Percentiles rank a stretch among this genome's conserved stretches.
phyloP scores from a whole-genome alignment of 2,888 invertebrate species.

The Maniola hyperantus region DNA sequence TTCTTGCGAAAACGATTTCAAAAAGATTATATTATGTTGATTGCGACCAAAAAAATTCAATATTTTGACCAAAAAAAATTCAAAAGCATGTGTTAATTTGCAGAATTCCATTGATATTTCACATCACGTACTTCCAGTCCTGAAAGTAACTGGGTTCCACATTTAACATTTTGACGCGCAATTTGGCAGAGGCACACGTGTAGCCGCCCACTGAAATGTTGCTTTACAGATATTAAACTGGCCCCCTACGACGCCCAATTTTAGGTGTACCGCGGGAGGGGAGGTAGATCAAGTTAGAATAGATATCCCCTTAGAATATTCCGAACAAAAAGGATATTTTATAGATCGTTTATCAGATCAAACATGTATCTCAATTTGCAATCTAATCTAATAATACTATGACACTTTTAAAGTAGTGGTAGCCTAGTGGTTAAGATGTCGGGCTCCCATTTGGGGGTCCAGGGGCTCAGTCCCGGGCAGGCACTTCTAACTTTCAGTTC shows the following conservation, averaged over 20 bases:
- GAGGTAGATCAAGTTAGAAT: neutral
- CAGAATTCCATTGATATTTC: constrained; percentile 27
- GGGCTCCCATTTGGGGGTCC: too few species aligned
- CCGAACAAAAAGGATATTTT: constrained; percentile 5
- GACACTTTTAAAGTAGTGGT: too few species aligned
- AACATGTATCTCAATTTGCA: neutral
- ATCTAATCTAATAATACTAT: neutral
- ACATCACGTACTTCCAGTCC: constrained; percentile 33
- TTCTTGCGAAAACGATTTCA: too few species aligned
- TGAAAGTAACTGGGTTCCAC: constrained; percentile 50
- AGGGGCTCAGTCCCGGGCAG: too few species aligned
- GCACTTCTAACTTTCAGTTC: too few species aligned
- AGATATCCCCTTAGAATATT: neutral
- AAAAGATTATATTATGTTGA: too few species aligned
- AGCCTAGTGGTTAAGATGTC: too few species aligned
- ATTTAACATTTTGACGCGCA: constrained; percentile 71
- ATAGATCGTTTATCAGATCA: constrained; percentile 3
- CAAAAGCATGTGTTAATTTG: constrained; percentile 23
- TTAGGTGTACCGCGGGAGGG: neutral
- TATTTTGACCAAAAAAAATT: too few species aligned
- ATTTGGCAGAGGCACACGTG: constrained; percentile 63
- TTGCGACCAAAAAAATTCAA: too few species aligned
- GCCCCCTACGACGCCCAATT: constrained; percentile 25
- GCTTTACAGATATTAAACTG: constrained; percentile 44
- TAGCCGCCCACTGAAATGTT: constrained; percentile 53